Evolutionary conservation across 2,113 vertebrate species (phyloP).

Genomic region (Antechinus flavipes): DNA sequence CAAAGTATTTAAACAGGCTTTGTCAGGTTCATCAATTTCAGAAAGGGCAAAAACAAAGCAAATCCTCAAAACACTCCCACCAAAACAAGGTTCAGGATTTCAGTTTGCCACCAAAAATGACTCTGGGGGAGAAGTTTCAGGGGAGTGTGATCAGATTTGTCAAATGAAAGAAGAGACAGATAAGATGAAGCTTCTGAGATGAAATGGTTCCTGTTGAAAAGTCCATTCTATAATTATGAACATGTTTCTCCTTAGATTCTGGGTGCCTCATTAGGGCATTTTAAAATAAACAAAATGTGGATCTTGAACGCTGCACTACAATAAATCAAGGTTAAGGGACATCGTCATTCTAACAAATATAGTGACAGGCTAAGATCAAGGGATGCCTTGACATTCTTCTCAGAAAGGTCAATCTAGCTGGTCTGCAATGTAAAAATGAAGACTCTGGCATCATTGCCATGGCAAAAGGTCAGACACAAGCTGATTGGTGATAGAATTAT

Average conservation of each 20-base stretch:
- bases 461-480: slow-evolving; percentile 99
- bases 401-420: slow-evolving; percentile 95
- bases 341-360: slow-evolving; percentile 92
- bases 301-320: slow-evolving; percentile 77
- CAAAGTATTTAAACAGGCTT: slow-evolving; percentile 41
- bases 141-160: slow-evolving; percentile 45
- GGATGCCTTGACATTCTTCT: slow-evolving; percentile 95
- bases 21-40: slow-evolving; percentile 30
- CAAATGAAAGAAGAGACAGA: slow-evolving; percentile 49
- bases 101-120: slow-evolving; percentile 32
- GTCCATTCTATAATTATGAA: slow-evolving; percentile 53
- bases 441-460: slow-evolving; percentile 95
- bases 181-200: neutral
- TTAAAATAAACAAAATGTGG: slow-evolving; percentile 71
- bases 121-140: neutral
- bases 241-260: slow-evolving; percentile 30
- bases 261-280: slow-evolving; percentile 67
- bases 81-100: slow-evolving; percentile 34
- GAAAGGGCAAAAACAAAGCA: neutral
- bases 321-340: slow-evolving; percentile 91
- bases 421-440: slow-evolving; percentile 93
- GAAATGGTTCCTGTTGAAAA: neutral
- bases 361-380: slow-evolving; percentile 95
- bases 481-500: slow-evolving; percentile 99
- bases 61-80: slow-evolving; percentile 21